A percentile compares a stretch with the other conserved stretches of the same genome.
phyloP scores from a whole-genome alignment of 2,888 invertebrate genomes.

The Podabrus alpinus region DNA sequence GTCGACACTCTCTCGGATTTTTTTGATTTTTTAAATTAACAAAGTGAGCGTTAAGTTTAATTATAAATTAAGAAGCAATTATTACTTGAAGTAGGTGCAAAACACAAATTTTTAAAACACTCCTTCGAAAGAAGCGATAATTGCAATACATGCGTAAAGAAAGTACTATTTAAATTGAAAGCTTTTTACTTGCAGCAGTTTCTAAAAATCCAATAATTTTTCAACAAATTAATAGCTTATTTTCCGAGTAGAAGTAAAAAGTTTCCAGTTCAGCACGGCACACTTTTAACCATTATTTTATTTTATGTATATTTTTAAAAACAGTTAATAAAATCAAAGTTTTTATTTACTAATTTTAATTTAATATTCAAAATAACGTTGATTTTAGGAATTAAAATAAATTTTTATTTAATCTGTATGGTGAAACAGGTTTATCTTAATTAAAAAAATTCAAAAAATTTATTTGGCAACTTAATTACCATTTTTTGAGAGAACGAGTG shows the following conservation, averaged over 20 bases:
- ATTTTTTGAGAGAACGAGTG: background rate
- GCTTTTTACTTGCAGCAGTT: background rate
- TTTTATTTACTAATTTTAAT: background rate
- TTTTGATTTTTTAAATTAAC: background rate
- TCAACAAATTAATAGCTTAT: background rate
- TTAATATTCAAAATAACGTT: background rate
- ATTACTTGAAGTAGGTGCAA: background rate
- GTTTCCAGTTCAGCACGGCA: background rate
- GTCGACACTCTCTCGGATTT: background rate
- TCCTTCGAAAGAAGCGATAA: background rate
- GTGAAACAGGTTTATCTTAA: background rate
- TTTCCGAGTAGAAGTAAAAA: background rate
- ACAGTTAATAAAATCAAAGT: background rate
- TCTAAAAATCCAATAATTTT: background rate
- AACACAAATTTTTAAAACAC: background rate
- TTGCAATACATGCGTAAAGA: background rate
- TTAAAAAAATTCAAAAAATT: background rate
- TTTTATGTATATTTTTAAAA: background rate
- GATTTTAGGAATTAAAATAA: background rate
- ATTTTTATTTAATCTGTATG: background rate
- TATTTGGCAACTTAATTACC: background rate
- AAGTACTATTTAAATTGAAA: background rate
- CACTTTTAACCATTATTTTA: background rate
- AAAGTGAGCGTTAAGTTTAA: background rate
- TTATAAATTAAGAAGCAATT: background rate